Evolutionary conservation across 2,797 vertebrate genomes (phyloP).

Genomic region (Sebastes vulpes): DNA sequence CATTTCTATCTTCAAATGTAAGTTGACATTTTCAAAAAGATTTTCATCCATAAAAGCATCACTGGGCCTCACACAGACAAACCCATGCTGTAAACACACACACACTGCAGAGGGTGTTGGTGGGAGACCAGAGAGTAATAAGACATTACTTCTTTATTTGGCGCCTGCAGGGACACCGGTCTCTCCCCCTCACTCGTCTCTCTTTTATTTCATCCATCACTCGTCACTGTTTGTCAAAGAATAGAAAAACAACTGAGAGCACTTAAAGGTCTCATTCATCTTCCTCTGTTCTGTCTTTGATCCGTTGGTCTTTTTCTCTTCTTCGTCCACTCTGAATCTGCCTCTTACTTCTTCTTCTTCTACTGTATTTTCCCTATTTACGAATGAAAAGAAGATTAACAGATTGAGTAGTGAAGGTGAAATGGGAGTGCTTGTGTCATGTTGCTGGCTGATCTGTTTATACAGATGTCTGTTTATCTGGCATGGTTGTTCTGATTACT

Average conservation of each 20-base stretch:
- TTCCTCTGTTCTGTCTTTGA: constrained; percentile 48
- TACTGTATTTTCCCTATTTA: background rate
- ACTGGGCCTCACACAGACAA: background rate
- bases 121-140: constrained; percentile 44
- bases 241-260: constrained; percentile 59
- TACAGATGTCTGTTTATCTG: background rate
- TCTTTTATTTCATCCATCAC: constrained; percentile 71
- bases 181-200: constrained; percentile 26
- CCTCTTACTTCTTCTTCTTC: background rate
- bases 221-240: constrained; percentile 65
- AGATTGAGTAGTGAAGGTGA: background rate
- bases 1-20: background rate
- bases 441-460: background rate
- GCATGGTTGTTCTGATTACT: background rate
- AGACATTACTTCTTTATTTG: constrained; percentile 54
- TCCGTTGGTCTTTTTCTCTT: constrained; percentile 24
- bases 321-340: background rate
- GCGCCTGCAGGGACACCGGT: constrained; percentile 39
- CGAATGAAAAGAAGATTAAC: rapidly evolving
- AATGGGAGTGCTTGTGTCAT: background rate
- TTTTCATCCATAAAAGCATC: background rate
- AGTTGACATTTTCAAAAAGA: background rate
- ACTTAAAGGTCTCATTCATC: constrained; percentile 61
- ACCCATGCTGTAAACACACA: background rate
- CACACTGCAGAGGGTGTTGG: background rate